Evolutionary conservation across 2,888 invertebrate genomes (phyloP).

Genomic region (Catocala sponsa): DNA sequence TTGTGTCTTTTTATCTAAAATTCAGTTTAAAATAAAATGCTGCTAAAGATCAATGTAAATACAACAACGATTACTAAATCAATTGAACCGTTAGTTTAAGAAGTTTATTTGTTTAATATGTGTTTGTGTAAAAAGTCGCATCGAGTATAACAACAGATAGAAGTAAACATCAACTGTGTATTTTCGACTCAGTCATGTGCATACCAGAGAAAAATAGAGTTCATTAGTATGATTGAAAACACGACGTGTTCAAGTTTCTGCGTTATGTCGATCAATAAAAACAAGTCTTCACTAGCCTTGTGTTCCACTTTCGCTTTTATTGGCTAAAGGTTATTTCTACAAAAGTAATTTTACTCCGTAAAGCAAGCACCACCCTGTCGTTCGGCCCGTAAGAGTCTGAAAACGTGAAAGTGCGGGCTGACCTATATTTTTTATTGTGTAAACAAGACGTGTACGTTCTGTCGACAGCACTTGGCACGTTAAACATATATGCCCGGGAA

Average conservation of each 20-base stretch:
- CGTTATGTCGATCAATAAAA: conserved; percentile 60
- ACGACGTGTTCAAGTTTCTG: conserved; percentile 50
- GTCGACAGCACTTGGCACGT: conserved; percentile 42
- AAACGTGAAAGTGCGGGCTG: conserved; percentile 42
- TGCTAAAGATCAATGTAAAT: too few species aligned
- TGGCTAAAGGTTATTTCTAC: conserved; percentile 63
- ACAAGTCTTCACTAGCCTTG: conserved; percentile 64
- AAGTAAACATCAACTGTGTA: too few species aligned
- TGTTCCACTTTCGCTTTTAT: conserved; percentile 71
- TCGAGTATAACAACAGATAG: too few species aligned
- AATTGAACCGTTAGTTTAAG: too few species aligned
- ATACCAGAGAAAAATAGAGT: conserved; percentile 25
- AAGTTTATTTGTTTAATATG: too few species aligned
- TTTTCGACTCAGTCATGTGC: conserved; percentile 14
- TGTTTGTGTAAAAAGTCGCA: too few species aligned
- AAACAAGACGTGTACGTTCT: conserved; percentile 39
- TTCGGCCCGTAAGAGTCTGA: conserved; percentile 35
- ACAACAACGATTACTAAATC: too few species aligned
- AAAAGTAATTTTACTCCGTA: conserved; percentile 49
- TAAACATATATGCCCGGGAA: conserved; percentile 4
- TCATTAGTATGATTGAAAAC: conserved; percentile 48
- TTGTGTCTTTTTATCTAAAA: too few species aligned
- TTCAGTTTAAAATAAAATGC: too few species aligned
- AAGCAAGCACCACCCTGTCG: conserved; percentile 36
- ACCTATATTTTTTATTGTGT: conserved; percentile 52